Percentiles rank a stretch among this genome's conserved stretches.
These are phyloP conservation scores for Machimus atricapillus DNA, from an alignment of 2,888 invertebrate species.

Conservation along the genomic window DNA sequence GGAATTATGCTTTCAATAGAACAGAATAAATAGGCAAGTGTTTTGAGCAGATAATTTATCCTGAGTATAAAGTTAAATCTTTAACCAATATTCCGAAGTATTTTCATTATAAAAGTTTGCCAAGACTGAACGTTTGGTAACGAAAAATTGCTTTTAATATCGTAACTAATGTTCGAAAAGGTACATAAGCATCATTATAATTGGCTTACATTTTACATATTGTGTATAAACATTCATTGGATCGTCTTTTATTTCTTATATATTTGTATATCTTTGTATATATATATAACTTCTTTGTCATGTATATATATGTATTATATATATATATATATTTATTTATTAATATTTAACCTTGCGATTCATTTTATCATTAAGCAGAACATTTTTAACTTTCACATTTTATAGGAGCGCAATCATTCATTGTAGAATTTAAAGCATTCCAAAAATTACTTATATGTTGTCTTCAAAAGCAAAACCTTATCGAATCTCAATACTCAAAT, in stretches of 20 bases:
- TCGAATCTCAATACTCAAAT: background rate
- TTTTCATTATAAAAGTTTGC: background rate
- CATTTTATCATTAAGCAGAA: constrained; percentile 44
- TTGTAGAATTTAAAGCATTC: constrained; percentile 33
- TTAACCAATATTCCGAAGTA: background rate
- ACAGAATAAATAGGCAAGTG: background rate
- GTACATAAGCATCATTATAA: constrained; percentile 48
- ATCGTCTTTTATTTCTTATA: constrained; percentile 21
- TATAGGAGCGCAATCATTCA: constrained; percentile 29
- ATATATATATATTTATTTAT: background rate
- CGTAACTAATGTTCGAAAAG: constrained; percentile 39
- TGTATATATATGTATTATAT: constrained; percentile 3
- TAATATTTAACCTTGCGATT: constrained; percentile 35
- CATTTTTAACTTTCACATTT: constrained; percentile 38
- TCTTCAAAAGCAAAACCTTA: background rate
- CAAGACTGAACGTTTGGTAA: background rate
- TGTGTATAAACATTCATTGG: constrained; percentile 34
- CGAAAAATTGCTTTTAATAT: background rate
- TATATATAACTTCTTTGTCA: constrained; percentile 37
- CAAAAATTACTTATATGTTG: background rate
- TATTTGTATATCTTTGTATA: constrained; percentile 37
- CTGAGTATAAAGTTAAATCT: background rate
- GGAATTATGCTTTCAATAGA: background rate
- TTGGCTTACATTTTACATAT: constrained; percentile 43
- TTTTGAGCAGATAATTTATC: background rate